Evolutionary conservation across 2,113 vertebrate species (phyloP).

Genomic region (Bungarus multicinctus): DNA sequence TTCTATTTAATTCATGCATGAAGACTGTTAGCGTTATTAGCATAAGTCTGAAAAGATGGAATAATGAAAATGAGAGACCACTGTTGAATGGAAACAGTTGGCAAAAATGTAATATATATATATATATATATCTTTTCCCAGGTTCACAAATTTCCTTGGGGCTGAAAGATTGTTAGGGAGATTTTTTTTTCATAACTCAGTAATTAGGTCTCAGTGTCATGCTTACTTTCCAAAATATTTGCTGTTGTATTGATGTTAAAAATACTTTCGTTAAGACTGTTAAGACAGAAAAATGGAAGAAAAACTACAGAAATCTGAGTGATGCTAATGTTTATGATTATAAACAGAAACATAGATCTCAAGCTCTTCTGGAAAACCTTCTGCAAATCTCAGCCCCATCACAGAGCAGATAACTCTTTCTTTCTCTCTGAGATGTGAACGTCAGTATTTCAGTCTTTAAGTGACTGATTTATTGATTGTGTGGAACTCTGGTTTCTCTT

Average conservation of each 20-base stretch:
- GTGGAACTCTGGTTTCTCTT: neutral
- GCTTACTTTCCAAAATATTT: neutral
- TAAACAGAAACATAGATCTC: neutral
- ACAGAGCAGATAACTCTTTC: neutral
- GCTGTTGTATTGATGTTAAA: neutral
- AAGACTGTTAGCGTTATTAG: neutral
- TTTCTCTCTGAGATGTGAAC: neutral
- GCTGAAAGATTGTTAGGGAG: neutral
- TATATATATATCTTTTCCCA: neutral
- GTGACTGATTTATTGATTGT: neutral
- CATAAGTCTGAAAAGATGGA: neutral
- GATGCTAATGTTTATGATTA: neutral
- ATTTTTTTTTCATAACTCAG: neutral
- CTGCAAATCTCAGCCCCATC: neutral
- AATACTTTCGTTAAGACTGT: neutral
- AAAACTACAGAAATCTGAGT: neutral
- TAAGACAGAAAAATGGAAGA: neutral
- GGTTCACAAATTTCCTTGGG: neutral
- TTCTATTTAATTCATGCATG: slow-evolving; percentile 12
- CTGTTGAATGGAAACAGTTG: neutral
- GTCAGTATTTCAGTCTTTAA: neutral
- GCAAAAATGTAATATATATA: neutral
- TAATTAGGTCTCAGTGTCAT: neutral
- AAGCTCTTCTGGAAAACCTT: neutral
- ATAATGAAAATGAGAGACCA: neutral